Evolutionary conservation across 2,797 vertebrate species (phyloP), one percentile per base, ranked within the genome.

Genomic region (Alauda arvensis): DNA sequence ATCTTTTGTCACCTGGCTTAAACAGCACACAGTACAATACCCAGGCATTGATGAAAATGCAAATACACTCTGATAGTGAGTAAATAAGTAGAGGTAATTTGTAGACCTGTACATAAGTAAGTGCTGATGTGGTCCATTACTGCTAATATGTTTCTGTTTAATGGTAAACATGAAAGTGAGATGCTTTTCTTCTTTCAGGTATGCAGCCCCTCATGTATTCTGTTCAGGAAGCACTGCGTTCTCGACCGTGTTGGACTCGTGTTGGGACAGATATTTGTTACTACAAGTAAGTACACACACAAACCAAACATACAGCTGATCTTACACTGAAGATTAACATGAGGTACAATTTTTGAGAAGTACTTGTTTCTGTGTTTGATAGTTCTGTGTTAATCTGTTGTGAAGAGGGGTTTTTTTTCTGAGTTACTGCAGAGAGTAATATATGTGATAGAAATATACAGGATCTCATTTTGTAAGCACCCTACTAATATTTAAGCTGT

Each of bases 191-290:
- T 79, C 65, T 88, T 89, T 56, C 89, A 99, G 99, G 99, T 92
- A 99, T 99, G 99, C 99, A 99, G 82, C 98, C 98, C 62, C 96
- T 99, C 70, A 99, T 99, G 99, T 99, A 99, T 95, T 99, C 99
- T 4, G 98, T 99, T 81, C 98, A 99, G 94, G 98, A 99, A 93
- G 99, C 99, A n/a, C 97, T 99, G 91, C 95, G 94, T 52, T 98
- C 98, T 86, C 97, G 96, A 48, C 99, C 99, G 4, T 97, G 95
- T 88, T 99, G 99, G 99, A 97, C 97, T 93, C 98, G 99, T 90
- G 98, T 98, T 84, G 99, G 99, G 78, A 96, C 97, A 61, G 99
- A 99, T 95, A 99, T 99, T 97, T 99, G 99, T 96, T 99, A 99
- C 94, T 99, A 99, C 96, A 99, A 99, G 99, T 99, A 97, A 95